Conservation (phyloP, 2,888 invertebrate genomes). For the Stictocephala bisonia region DNA sequence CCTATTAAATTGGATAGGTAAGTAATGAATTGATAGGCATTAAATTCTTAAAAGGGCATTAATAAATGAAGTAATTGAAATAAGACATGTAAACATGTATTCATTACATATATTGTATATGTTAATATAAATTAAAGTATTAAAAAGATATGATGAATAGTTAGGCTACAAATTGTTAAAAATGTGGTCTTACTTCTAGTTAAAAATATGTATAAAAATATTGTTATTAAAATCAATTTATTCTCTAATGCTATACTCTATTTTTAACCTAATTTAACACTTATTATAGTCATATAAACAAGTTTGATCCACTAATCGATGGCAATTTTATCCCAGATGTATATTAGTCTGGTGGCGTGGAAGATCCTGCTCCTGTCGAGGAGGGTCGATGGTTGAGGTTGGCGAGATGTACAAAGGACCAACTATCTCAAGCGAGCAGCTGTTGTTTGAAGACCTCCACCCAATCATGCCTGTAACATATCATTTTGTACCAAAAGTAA, state of each 20-base stretch:
- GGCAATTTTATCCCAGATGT: constrained; percentile 45
- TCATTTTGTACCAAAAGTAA: no score
- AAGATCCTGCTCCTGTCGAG: constrained; percentile 28
- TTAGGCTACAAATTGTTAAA: no score
- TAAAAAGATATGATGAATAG: no score
- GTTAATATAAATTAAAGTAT: no score
- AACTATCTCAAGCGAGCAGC: constrained; percentile 65
- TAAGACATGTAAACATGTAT: no score
- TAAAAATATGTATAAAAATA: no score
- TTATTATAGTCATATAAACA: neutral
- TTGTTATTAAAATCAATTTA: neutral
- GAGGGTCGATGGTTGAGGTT: constrained; percentile 63
- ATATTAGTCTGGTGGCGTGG: constrained; percentile 44
- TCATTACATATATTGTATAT: no score
- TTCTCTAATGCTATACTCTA: constrained; percentile 36
- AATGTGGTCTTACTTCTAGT: no score
- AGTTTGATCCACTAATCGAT: neutral
- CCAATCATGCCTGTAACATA: constrained; percentile 64
- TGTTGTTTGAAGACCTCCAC: constrained; percentile 64
- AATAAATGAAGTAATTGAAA: no score
- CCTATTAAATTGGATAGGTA: no score
- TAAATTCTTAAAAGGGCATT: no score
- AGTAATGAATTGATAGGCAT: no score
- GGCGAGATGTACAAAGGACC: constrained; percentile 66
- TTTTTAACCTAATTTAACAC: neutral